A percentile compares a stretch with the other conserved stretches of the same genome.
phyloP scores from a whole-genome alignment of 2,797 vertebrate genomes.

The Vespertilio murinus region DNA sequence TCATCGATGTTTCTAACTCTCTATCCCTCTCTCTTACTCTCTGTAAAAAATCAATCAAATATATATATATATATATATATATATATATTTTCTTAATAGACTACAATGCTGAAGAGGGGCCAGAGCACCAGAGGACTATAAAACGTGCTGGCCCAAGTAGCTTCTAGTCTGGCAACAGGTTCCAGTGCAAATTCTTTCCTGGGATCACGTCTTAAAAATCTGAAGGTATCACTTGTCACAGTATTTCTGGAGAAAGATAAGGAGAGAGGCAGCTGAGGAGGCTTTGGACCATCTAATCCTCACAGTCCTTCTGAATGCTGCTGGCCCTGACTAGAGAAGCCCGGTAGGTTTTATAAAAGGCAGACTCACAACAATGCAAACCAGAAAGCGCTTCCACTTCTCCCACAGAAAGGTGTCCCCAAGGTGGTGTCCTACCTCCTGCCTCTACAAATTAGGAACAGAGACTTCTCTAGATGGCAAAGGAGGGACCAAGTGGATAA shows the following conservation, averaged over 20 bases:
- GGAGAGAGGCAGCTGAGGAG: not conserved
- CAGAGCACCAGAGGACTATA: conserved; percentile 21
- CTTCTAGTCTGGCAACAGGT: conserved; percentile 4
- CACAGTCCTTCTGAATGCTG: not conserved
- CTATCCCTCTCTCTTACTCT: too few species aligned
- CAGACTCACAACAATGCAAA: not conserved
- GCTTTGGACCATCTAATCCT: not conserved
- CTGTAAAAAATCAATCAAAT: too few species aligned
- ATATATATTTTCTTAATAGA: too few species aligned
- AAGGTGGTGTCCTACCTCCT: not conserved
- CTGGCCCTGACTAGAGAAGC: not conserved
- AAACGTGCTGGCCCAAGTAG: not conserved
- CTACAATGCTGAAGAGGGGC: not conserved
- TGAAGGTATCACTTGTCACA: not conserved
- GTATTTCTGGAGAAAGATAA: not conserved
- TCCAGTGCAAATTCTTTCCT: not conserved
- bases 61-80: too few species aligned
- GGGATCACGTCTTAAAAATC: not conserved
- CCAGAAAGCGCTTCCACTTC: not conserved
- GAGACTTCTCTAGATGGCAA: not conserved
- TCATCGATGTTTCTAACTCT: too few species aligned
- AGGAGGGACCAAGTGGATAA: not conserved
- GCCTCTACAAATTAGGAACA: not conserved
- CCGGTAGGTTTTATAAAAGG: not conserved
- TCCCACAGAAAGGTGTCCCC: not conserved